Percentiles rank a stretch among this genome's conserved stretches.
phyloP scores from a whole-genome alignment of 1,140 invertebrate genomes.

The Eriocheir sinensis region DNA sequence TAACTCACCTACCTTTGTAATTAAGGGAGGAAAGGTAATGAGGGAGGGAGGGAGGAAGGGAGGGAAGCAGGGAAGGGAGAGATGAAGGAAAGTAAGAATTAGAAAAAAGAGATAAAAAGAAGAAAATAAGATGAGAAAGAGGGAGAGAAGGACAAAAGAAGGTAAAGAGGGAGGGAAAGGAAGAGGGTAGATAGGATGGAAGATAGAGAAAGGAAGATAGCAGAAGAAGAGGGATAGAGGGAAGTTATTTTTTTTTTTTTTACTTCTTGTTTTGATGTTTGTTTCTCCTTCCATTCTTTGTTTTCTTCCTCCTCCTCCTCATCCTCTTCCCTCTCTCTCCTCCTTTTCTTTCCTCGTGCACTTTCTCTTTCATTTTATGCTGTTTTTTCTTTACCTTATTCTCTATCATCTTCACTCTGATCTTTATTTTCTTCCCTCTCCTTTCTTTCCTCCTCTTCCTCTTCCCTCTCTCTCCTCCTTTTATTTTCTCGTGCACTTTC shows the following conservation, averaged over 20 bases:
- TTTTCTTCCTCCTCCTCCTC: not conserved
- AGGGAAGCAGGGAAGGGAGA: not conserved
- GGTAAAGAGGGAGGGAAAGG: too few relatives aligned
- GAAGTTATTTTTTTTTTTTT: not conserved
- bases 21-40: not conserved
- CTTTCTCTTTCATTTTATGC: not conserved
- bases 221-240: not conserved
- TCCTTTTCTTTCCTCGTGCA: not conserved
- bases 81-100: too few relatives aligned
- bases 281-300: not conserved
- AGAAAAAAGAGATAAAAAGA: too few relatives aligned
- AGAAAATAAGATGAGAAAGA: too few relatives aligned
- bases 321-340: not conserved
- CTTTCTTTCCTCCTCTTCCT: too few relatives aligned
- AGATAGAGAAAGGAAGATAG: too few relatives aligned
- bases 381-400: not conserved
- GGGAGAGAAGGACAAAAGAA: too few relatives aligned
- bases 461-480: not conserved
- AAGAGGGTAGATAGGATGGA: too few relatives aligned
- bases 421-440: not conserved
- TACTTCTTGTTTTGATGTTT: not conserved
- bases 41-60: not conserved
- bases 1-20: not conserved
- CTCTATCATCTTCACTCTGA: too few relatives aligned
- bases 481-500: not conserved